Evolutionary conservation across 2,113 vertebrate species (phyloP), one percentile per base, ranked within the genome.

Genomic region (Onychorhynchus coronatus): DNA sequence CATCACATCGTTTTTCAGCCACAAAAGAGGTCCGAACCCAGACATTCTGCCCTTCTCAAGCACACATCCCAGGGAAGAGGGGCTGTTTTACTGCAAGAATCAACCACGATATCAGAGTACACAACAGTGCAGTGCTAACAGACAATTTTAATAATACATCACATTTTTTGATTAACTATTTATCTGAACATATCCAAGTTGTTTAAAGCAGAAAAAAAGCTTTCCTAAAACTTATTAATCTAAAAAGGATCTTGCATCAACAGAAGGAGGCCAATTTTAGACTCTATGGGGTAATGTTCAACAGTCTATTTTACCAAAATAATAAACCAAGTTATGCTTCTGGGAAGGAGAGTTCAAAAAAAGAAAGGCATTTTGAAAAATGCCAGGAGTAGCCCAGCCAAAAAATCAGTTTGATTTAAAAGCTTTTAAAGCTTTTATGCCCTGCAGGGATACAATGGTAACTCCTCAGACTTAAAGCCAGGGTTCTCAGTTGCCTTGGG

Each of bases 331-430:
- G 21, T 80, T 87, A 52, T 14, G 31, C 58, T 79, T 82, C 52
- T 61, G 44, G 24, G 24, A 90, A 71, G 12, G n/a, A 25, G 17
- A 73, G 19, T 47, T 88, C 33, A 58, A 77, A 93, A 73, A 31
- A 59, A 55, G 11, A 84, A 20, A n/a, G n/a, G n/a, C 20, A 85
- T 71, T 85, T 24, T 44, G 14, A 67, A 88, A 93, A 94, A 76
- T 55, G 39, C 7, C n/a, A 88, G 47, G 25, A 87, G 44, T 14
- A 76, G 37, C 37, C 88, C 9, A 71, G 63, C 33, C 74, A 71
- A 95, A 61, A 75, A 58, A 71, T 35, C 6, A 39, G 11, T 74
- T 77, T 47, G 55, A 88, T 86, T 13, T 66, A 37, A 27, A 91
- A 86, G 33, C 3, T 66, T 21, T 77, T 84, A 71, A 84, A 84